Evolutionary conservation across 1,140 invertebrate species (phyloP).

Genomic region (Diorhabda sublineata): DNA sequence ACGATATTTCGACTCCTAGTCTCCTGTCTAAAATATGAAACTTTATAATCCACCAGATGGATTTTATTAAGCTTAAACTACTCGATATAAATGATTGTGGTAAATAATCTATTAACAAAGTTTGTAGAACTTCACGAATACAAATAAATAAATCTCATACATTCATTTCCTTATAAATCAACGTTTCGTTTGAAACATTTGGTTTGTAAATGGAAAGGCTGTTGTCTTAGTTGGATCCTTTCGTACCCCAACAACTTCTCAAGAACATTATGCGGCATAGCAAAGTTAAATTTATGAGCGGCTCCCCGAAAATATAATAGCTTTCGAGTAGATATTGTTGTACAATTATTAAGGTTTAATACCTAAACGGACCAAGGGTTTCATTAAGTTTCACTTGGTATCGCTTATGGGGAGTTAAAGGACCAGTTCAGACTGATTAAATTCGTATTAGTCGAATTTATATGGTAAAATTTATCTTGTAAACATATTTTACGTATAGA

Average conservation of each 20-base stretch:
- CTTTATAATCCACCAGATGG: no score
- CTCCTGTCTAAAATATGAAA: no score
- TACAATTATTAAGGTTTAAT: slow-evolving; percentile 6
- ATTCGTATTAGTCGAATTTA: neutral
- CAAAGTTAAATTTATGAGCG: slow-evolving; percentile 12
- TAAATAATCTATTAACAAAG: neutral
- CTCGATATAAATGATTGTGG: no score
- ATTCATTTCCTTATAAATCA: neutral
- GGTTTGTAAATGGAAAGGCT: slow-evolving; percentile 6
- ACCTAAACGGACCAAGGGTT: slow-evolving; percentile 7
- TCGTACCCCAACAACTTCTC: slow-evolving; percentile 6
- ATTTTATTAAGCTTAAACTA: no score
- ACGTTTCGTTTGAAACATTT: neutral
- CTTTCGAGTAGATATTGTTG: slow-evolving; percentile 13
- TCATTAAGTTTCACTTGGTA: slow-evolving; percentile 13
- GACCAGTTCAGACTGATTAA: neutral
- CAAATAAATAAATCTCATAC: neutral
- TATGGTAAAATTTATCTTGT: no score
- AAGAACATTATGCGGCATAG: slow-evolving; percentile 9
- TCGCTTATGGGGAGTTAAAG: neutral
- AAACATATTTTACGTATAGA: no score
- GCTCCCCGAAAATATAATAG: slow-evolving; percentile 5
- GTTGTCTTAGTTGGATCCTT: slow-evolving; percentile 11
- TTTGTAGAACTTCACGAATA: neutral
- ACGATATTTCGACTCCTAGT: no score